Percentiles rank a stretch among this genome's conserved stretches.
Conservation (phyloP, 35 echinoderm and acorn worm species). For the Ophiothrix spiculata region DNA sequence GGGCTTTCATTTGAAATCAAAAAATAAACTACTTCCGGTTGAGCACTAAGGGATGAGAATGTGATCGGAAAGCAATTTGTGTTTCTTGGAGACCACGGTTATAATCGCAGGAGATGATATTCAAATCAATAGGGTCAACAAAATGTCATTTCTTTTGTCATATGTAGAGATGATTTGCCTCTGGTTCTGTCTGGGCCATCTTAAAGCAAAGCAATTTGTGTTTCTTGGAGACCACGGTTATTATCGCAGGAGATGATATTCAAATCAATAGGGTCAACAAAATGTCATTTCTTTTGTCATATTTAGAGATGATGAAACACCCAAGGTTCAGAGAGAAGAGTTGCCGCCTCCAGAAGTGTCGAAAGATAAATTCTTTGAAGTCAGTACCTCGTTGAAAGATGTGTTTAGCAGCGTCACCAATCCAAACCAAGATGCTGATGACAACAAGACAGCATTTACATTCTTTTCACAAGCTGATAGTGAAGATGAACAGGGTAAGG, state of each 20-base stretch:
- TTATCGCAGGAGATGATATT: too few relatives aligned
- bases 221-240: too few relatives aligned
- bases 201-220: too few relatives aligned
- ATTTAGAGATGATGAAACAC: not conserved
- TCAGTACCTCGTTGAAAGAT: conserved; percentile 50
- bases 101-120: too few relatives aligned
- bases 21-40: too few relatives aligned
- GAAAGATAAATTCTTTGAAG: conserved; percentile 77
- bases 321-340: not conserved
- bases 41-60: too few relatives aligned
- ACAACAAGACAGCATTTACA: conserved; percentile 26
- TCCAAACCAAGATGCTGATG: not conserved
- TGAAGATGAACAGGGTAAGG: conserved; percentile 12
- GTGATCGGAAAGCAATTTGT: too few relatives aligned
- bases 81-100: too few relatives aligned
- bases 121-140: too few relatives aligned
- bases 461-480: conserved; percentile 50
- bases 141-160: not conserved
- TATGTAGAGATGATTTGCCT: not conserved
- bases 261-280: too few relatives aligned
- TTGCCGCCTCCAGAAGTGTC: conserved; percentile 66
- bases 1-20: too few relatives aligned
- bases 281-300: not conserved
- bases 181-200: too few relatives aligned
- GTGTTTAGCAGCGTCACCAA: conserved; percentile 24